Evolutionary conservation across 1,140 invertebrate species (phyloP).

Genomic region (Euura lappo): DNA sequence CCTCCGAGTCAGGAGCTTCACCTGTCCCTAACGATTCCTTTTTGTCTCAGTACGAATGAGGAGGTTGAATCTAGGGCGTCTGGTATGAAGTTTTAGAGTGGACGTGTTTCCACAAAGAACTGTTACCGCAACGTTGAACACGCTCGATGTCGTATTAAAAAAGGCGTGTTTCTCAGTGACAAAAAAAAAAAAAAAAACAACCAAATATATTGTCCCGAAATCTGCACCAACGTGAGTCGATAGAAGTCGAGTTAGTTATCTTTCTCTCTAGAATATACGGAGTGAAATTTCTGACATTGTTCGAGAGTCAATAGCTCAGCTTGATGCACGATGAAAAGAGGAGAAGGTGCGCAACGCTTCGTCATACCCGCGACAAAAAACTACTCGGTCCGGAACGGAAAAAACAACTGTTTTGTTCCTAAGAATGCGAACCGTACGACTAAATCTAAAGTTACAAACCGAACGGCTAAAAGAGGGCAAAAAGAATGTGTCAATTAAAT

Average conservation of each 20-base stretch:
- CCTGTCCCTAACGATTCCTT: no score
- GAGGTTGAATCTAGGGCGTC: no score
- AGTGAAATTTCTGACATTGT: slow-evolving; percentile 2
- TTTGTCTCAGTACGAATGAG: no score
- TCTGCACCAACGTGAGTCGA: background rate
- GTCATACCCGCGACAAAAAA: background rate
- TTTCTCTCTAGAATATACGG: background rate
- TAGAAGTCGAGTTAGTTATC: background rate
- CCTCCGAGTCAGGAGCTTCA: no score
- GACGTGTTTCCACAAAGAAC: no score
- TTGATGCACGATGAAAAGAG: slow-evolving; percentile 7
- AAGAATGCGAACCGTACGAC: background rate
- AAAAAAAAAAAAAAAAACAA: background rate
- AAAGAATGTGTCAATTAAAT: no score
- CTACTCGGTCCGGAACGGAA: background rate
- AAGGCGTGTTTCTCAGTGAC: no score
- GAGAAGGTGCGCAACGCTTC: background rate
- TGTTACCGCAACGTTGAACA: no score
- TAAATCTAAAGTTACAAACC: no score
- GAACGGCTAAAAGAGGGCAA: no score
- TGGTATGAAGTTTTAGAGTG: no score
- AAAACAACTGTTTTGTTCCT: background rate
- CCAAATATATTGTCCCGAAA: background rate
- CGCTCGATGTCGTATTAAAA: no score
- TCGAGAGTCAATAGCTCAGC: background rate